A percentile compares a stretch with the other conserved stretches of the same genome.
These are phyloP conservation scores for Itoplectis maculator DNA, from an alignment of 2,888 invertebrate genomes.

Conservation along the genomic window DNA sequence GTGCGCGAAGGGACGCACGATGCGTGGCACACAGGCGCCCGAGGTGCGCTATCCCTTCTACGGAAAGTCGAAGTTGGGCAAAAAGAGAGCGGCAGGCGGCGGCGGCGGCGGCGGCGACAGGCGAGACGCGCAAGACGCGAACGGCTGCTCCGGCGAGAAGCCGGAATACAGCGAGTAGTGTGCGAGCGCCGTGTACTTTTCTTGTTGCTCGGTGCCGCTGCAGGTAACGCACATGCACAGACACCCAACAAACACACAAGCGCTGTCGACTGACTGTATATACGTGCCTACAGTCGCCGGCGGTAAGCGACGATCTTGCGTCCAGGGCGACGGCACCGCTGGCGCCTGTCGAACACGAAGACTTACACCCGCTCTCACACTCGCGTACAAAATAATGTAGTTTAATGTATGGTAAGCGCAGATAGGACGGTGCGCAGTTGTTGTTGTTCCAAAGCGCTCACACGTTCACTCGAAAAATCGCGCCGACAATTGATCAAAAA, in stretches of 20 bases:
- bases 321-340: constrained; percentile 1
- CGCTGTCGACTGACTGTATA: not conserved
- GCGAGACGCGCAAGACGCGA: not conserved
- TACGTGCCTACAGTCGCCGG: not conserved
- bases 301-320: not conserved
- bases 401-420: not conserved
- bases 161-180: not conserved
- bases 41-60: constrained; percentile 24
- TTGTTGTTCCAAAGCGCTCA: constrained; percentile 7
- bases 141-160: not conserved
- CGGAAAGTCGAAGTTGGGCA: constrained; percentile 22
- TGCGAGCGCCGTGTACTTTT: constrained; percentile 7
- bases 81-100: constrained; percentile 29
- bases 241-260: not conserved
- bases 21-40: constrained; percentile 11
- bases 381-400: not conserved
- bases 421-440: not conserved
- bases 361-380: not conserved
- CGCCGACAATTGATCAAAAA: no score
- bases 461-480: no score
- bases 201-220: not conserved
- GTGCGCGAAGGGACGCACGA: not conserved
- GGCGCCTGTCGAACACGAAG: constrained; percentile 24
- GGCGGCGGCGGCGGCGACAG: no score
- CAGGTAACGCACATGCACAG: not conserved